Evolutionary conservation across 2,888 invertebrate genomes (phyloP).

Genomic region (Lasioglossum lativentre): DNA sequence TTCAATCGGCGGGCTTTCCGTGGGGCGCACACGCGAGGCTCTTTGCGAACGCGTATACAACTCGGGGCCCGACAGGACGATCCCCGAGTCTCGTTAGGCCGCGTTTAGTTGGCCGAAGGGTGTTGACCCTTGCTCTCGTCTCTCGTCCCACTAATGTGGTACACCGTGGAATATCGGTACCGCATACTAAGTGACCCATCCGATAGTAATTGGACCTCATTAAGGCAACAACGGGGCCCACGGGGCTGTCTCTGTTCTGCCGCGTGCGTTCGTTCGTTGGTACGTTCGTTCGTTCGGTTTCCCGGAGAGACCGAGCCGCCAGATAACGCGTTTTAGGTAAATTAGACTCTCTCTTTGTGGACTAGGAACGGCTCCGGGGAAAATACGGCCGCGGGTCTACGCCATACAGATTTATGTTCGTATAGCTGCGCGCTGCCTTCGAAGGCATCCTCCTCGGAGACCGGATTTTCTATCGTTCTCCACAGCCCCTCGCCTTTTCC

Average conservation of each 20-base stretch:
- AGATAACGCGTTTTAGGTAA: slow-evolving; percentile 77
- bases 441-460: slow-evolving; percentile 27
- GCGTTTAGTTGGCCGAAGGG: slow-evolving; percentile 62
- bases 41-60: slow-evolving; percentile 31
- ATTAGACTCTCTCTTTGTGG: slow-evolving; percentile 69
- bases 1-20: slow-evolving; percentile 66
- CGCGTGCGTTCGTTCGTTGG: slow-evolving; percentile 39
- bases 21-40: slow-evolving; percentile 48
- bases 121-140: slow-evolving; percentile 77
- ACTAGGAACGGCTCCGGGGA: slow-evolving; percentile 50
- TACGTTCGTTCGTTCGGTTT: slow-evolving; percentile 42
- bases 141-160: slow-evolving; percentile 72
- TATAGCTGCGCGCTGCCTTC: slow-evolving; percentile 37
- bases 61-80: slow-evolving; percentile 41
- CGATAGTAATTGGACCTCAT: slow-evolving; percentile 82
- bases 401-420: slow-evolving; percentile 53
- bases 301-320: slow-evolving; percentile 58
- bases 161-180: slow-evolving; percentile 77
- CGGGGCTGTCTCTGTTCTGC: slow-evolving; percentile 66
- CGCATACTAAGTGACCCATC: slow-evolving; percentile 80
- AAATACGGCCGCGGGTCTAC: slow-evolving; percentile 34
- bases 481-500: not conserved
- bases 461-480: slow-evolving; percentile 29
- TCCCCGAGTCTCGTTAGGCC: slow-evolving; percentile 68
- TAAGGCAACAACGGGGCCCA: slow-evolving; percentile 78